A percentile compares a stretch with the other conserved stretches of the same genome.
Evolutionary conservation across 2,888 invertebrate genomes (phyloP).

Genomic region (Tachina grossa): DNA sequence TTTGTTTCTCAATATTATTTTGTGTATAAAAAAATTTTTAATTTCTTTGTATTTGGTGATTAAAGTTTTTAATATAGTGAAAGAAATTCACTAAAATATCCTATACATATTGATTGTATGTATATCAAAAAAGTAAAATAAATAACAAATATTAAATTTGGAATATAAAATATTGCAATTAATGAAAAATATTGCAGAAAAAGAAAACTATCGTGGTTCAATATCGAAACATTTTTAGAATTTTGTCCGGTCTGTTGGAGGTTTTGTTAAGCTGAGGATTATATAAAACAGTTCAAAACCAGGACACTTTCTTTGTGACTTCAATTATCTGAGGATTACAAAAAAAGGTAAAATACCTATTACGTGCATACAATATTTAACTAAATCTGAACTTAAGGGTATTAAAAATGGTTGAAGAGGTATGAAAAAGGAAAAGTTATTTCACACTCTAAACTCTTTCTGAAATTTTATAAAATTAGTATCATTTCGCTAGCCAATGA

Average conservation of each 20-base stretch:
- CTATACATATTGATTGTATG: not conserved
- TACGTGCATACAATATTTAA: not conserved
- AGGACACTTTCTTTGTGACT: conserved; percentile 41
- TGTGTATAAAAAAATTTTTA: conserved; percentile 36
- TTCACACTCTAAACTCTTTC: no score
- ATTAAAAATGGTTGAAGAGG: no score
- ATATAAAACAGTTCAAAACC: conserved; percentile 70
- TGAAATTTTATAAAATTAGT: no score
- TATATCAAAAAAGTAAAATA: conserved; percentile 11
- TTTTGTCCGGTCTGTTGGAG: conserved; percentile 64
- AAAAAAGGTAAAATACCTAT: conserved; percentile 37
- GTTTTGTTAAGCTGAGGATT: conserved; percentile 66
- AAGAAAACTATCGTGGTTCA: conserved; percentile 17
- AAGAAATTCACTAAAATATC: conserved; percentile 27
- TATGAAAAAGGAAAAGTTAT: no score
- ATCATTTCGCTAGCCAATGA: no score
- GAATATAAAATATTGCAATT: conserved; percentile 12
- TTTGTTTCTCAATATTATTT: conserved; percentile 33
- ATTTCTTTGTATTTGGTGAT: conserved; percentile 42
- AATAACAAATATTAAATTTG: conserved; percentile 4
- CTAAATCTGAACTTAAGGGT: no score
- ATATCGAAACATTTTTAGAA: conserved; percentile 40
- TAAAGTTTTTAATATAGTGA: conserved; percentile 36
- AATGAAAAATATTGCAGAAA: not conserved
- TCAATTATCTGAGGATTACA: conserved; percentile 36